Evolutionary conservation across 2,888 invertebrate species (phyloP), one percentile per base, ranked within the genome.

Genomic region (Acronicta leporina): DNA sequence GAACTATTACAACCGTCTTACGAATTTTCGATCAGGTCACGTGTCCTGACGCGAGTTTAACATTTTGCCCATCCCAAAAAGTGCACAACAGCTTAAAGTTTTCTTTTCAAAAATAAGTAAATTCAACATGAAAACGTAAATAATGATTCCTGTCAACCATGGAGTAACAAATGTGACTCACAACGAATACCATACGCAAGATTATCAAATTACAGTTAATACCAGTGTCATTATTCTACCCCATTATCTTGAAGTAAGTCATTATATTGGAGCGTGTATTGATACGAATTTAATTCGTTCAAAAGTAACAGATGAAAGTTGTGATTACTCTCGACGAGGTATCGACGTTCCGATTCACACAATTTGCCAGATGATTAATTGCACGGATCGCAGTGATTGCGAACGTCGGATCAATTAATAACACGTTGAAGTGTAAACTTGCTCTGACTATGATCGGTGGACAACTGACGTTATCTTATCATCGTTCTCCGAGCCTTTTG

Each of bases 241-340:
- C 47, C 44, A 58, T 51, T 63, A 38, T 30, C 33, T 55, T 48
- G 40, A 41, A 58, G 42, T 62, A 55, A 62, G 68, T 68, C 53
- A 68, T 73, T 73, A 62, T 35, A 44, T n/a, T 62, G 8, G 74
- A 70, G 73, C 62, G 73, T 52, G 38, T 52, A 70, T 70, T 70
- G 73, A 69, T 69, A 61, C 40, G 69, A 57, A 68, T 69, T 73
- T 69, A 69, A 69, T 69, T 62, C 46, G 27, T 40, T 49, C 35
- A 42, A 14, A 46, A 46, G 38, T 42, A 14, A 50, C 56, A 20
- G 56, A 60, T 69, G 73, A 73, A 73, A 68, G 62, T 57, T 50
- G 14, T 50, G 54, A 69, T 73, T 69, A 68, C 25, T 0, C n/a
- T 52, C 42, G 54, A 60, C 60, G 60, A 55, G 55, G 40, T 55